Conservation (phyloP, 2,113 vertebrate genomes). For the Zosterops lateralis region DNA sequence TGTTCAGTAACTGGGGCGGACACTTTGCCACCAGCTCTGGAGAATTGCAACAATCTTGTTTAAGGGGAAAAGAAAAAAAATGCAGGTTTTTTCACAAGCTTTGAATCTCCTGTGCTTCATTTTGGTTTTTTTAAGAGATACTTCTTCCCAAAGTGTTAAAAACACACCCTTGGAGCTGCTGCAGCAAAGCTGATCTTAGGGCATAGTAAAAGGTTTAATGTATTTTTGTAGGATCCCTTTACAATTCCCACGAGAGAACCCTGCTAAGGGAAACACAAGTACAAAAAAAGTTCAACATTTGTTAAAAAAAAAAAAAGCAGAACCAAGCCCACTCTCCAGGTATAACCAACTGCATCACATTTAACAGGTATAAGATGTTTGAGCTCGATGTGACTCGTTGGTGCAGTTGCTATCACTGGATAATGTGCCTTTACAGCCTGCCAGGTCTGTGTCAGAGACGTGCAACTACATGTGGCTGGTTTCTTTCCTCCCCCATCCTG, state of each 20-base stretch:
- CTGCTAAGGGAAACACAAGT: not conserved
- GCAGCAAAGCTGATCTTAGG: not conserved
- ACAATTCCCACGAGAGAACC: not conserved
- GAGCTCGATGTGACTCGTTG: not conserved
- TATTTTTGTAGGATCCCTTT: constrained; percentile 36
- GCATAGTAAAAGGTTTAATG: constrained; percentile 7
- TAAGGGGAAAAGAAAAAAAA: not conserved
- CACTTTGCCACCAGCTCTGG: not conserved
- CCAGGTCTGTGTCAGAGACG: not conserved
- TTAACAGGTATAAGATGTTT: not conserved
- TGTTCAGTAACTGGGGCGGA: not conserved
- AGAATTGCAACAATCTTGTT: not conserved
- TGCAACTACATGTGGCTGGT: not conserved
- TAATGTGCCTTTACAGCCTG: not conserved
- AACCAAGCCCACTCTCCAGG: not conserved
- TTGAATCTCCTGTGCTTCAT: not conserved
- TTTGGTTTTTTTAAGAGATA: not conserved
- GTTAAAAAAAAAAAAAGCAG: not conserved
- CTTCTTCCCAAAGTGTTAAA: constrained; percentile 12
- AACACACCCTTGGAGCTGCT: constrained; percentile 24
- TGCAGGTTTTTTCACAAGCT: not conserved
- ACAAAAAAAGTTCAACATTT: not conserved
- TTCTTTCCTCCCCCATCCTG: not conserved
- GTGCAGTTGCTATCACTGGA: not conserved
- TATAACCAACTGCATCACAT: not conserved